Evolutionary conservation across 2,113 vertebrate genomes (phyloP), one percentile per base, ranked within the genome.

Genomic region (Ceuthmochares aereus): DNA sequence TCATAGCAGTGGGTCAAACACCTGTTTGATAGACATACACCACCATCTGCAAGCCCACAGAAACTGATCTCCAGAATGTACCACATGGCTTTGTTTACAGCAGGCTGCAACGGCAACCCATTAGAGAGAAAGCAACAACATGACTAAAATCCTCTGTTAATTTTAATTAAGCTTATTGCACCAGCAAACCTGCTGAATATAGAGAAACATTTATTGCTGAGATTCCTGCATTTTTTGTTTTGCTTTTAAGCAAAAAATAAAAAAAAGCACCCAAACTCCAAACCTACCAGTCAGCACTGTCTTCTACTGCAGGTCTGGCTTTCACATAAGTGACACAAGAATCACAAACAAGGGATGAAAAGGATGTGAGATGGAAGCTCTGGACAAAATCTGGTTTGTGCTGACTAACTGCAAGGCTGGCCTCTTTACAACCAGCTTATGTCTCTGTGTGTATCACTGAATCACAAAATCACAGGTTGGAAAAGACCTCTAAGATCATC

Each of bases 61-160:
- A 64, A 54, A 95, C 5, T 69, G 80, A 56, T 64, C 75, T 93
- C 43, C 17, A 78, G 67, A 94, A 70, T 14, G 36, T 15, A 75
- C 42, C 74, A 19, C 82, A 25, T n/a, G 55, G 43, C 56, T 95
- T 83, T 12, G 3, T 84, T 79, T 93, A 85, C 81, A 92, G 37
- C 36, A 93, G 72, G 49, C 72, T 87, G 40, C 88, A 92, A 96
- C 59, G 66, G 62, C 27, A 89, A 87, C 30, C 30, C 23, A 55
- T 79, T 87, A 94, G 52, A 91, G 75, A 54, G 80, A 86, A 90
- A 84, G 18, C 23, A 56, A 45, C 37, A 64, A 36, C 73, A 66
- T 37, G 86, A 73, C 58, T 79, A 87, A 77, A 75, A 67, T 75
- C 40, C 69, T 95, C 73, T 89, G 49, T 70, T 95, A 80, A 87